phyloP scores from a whole-genome alignment of 2,888 invertebrate genomes.

The Meghimatium bilineatum region DNA sequence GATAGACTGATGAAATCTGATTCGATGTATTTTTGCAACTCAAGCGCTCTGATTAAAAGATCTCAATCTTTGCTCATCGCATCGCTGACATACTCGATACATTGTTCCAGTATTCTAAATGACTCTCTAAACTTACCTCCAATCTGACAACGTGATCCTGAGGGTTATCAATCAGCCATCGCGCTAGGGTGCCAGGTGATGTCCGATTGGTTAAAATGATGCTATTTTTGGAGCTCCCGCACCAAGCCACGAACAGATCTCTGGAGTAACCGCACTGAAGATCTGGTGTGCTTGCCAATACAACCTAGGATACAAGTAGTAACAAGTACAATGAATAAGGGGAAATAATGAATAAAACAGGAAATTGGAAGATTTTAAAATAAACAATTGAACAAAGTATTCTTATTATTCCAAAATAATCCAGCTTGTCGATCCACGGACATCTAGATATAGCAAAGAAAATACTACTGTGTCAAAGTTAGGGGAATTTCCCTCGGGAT shows the following conservation, averaged over 20 bases:
- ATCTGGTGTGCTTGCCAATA: constrained; percentile 95
- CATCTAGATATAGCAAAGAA: too few species aligned
- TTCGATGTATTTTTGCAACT: too few species aligned
- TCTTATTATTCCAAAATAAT: too few species aligned
- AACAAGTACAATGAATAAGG: background rate
- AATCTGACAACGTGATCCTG: constrained; percentile 76
- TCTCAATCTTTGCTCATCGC: background rate
- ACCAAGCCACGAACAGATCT: constrained; percentile 96
- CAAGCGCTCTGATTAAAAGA: too few species aligned
- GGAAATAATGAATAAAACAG: background rate
- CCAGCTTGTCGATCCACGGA: too few species aligned
- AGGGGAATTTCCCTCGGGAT: too few species aligned
- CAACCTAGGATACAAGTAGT: constrained; percentile 81
- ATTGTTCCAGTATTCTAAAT: background rate
- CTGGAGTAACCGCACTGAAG: constrained; percentile 96
- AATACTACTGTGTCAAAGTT: too few species aligned
- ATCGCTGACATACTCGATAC: background rate
- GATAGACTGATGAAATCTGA: too few species aligned
- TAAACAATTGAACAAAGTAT: too few species aligned
- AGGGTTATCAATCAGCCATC: constrained; percentile 79
- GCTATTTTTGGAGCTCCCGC: constrained; percentile 92
- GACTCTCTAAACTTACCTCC: constrained; percentile 68
- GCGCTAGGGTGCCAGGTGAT: constrained; percentile 81
- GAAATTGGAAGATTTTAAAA: too few species aligned
- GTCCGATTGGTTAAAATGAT: constrained; percentile 90